Conservation (phyloP, 2,113 vertebrate genomes). For the Python bivittatus region DNA sequence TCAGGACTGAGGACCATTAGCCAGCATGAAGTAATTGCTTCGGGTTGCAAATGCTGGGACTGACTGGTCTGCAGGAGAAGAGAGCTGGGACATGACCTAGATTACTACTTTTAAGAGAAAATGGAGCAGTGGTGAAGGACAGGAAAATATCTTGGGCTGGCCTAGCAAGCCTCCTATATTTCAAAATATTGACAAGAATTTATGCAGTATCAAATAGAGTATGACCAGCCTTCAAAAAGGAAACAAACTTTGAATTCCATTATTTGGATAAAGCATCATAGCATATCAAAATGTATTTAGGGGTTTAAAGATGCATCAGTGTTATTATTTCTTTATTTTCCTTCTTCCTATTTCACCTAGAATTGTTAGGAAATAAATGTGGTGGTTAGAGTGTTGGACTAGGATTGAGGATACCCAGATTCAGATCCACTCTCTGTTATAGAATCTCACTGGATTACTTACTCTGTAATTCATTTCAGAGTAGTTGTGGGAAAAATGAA, state of each 20-base stretch:
- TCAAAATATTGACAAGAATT: background rate
- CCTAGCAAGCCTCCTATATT: background rate
- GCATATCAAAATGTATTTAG: background rate
- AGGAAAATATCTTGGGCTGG: background rate
- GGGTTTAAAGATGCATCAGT: background rate
- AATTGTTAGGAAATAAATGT: background rate
- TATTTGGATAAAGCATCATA: conserved; percentile 1
- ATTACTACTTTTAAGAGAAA: background rate
- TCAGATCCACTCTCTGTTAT: background rate
- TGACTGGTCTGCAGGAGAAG: background rate
- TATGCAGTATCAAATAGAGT: background rate
- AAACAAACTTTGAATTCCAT: background rate
- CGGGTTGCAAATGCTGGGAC: background rate
- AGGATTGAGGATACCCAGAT: background rate
- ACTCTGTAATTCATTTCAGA: background rate
- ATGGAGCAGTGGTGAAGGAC: background rate
- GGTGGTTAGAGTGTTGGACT: background rate
- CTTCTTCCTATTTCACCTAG: background rate
- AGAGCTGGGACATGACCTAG: background rate
- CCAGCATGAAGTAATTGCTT: background rate
- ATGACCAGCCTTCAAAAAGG: background rate
- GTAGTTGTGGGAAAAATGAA: background rate
- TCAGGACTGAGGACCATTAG: background rate
- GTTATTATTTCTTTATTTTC: background rate
- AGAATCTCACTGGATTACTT: background rate